These are phyloP conservation scores for Uropsilus gracilis DNA, from an alignment of 2,113 vertebrate genomes.

Conservation along the genomic window DNA sequence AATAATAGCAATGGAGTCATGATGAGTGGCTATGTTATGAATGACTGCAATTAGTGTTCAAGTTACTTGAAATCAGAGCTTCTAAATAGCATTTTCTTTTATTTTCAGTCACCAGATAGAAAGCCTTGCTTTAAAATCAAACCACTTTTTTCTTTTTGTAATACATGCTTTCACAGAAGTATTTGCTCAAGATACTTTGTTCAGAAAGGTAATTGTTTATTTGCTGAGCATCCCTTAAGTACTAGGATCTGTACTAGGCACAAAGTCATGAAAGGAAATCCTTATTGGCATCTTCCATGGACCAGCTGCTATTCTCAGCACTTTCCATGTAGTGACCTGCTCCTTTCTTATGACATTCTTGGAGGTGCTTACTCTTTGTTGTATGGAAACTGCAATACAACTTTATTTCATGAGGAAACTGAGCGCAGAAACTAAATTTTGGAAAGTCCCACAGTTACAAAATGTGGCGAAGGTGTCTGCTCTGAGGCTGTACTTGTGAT, in stretches of 20 bases:
- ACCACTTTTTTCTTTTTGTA: not conserved
- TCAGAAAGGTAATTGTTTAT: not conserved
- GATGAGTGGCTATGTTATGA: not conserved
- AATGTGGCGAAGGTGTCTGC: not conserved
- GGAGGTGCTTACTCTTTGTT: not conserved
- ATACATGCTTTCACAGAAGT: not conserved
- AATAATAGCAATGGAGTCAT: not conserved
- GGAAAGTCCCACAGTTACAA: not conserved
- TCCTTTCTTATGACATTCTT: not conserved
- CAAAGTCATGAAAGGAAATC: not conserved
- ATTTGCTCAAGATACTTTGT: not conserved
- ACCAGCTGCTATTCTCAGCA: not conserved
- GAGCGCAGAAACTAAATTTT: not conserved
- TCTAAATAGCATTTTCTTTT: constrained; percentile 13
- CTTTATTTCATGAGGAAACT: not conserved
- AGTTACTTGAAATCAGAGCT: not conserved
- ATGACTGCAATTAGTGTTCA: not conserved
- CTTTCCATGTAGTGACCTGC: not conserved
- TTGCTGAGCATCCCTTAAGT: not conserved
- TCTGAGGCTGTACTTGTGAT: not conserved
- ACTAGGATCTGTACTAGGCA: not conserved
- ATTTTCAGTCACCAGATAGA: not conserved
- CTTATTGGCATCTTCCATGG: not conserved
- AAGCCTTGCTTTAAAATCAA: not conserved
- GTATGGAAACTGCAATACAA: no score